These are phyloP conservation scores for Ceryle rudis DNA, from an alignment of 2,797 vertebrate genomes.

Conservation along the genomic window DNA sequence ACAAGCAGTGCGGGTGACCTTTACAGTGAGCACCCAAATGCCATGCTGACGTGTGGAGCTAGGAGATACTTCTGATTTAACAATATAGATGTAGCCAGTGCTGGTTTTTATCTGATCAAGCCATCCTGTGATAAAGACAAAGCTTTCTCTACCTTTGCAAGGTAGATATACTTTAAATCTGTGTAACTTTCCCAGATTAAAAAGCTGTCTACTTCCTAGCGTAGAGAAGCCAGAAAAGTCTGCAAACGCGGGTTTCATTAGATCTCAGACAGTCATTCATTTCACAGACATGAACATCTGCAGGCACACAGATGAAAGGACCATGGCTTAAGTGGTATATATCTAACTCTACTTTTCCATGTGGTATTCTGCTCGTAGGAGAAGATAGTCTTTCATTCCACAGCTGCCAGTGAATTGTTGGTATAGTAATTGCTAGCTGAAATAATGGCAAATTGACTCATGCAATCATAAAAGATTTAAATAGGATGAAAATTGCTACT, in stretches of 20 bases:
- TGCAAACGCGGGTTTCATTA: conserved; percentile 30
- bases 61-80: neutral
- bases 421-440: conserved; percentile 72
- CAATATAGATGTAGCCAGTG: neutral
- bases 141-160: neutral
- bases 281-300: conserved; percentile 44
- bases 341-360: conserved; percentile 47
- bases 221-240: neutral
- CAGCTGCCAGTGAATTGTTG: conserved; percentile 69
- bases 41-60: neutral
- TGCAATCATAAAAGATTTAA: conserved; percentile 73
- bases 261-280: conserved; percentile 46
- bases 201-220: conserved; percentile 3
- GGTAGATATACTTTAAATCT: neutral
- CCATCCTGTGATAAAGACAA: neutral
- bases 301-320: conserved; percentile 61
- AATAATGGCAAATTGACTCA: conserved; percentile 73
- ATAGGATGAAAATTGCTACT: conserved; percentile 71
- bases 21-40: neutral
- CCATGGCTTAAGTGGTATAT: conserved; percentile 54
- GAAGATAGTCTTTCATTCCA: conserved; percentile 67
- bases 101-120: neutral
- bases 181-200: neutral
- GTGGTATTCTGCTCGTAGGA: conserved; percentile 60
- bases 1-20: neutral